Evolutionary conservation across 1,140 invertebrate species (phyloP), one percentile per base, ranked within the genome.

Genomic region (Carposina sasakii): DNA sequence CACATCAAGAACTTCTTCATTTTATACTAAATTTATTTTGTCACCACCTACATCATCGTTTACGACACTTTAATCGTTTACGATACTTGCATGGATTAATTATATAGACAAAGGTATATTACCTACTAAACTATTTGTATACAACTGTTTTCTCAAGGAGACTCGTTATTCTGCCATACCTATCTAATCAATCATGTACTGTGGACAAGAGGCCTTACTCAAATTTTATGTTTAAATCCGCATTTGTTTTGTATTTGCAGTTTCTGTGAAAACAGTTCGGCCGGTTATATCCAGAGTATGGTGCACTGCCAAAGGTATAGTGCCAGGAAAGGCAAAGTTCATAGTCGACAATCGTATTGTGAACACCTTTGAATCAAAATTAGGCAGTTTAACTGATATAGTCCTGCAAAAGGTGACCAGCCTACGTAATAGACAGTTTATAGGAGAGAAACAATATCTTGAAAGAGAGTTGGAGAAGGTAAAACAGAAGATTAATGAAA

Each of bases 221-320:
- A n/a, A n/a, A n/a, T n/a, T n/a, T n/a, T n/a, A n/a, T n/a, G n/a
- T n/a, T n/a, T n/a, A n/a, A n/a, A n/a, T n/a, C n/a, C 45, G 31
- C 44, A 24, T 62, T 67, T 66, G 59, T 58, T 67, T 67, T 63
- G 56, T 55, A 37, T 72, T 74, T 76, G 49, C 76, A 83, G 79
- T 77, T 83, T 81, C 79, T 68, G 39, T 81, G 57, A 71, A 60
- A 56, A 75, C 60, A 53, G 45, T 73, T 45, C 49, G 58, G 24
- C 76, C 76, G 19, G 55, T 59, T 17, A 50, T 83, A 21, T 50
- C 60, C 33, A 67, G 55, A 39, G 28, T 63, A 26, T 83, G 79
- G 79, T 42, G 3, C 12, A 43, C 33, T n/a, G 44, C 72, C 37
- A 83, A 81, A 64, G 28, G 39, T 31, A 48, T 28, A 9, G 39